Percentiles rank a stretch among this genome's conserved stretches.
Evolutionary conservation across 2,113 vertebrate genomes (phyloP).

Genomic region (Oryzias melastigma): DNA sequence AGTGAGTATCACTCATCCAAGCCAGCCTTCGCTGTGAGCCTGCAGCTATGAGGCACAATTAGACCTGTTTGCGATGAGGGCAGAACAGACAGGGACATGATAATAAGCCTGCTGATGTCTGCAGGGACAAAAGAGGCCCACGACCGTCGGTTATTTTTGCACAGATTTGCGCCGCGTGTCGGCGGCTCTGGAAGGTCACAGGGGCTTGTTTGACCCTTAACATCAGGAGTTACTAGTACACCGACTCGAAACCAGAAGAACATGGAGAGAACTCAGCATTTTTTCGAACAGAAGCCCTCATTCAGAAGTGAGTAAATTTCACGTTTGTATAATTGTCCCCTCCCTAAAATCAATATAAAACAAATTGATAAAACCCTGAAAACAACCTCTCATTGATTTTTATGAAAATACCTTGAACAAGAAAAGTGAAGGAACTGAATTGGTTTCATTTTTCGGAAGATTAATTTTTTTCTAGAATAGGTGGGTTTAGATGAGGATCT

Average conservation of each 20-base stretch:
- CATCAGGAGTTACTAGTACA: conserved; percentile 3
- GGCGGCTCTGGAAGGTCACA: conserved; percentile 28
- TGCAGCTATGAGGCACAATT: conserved; percentile 67
- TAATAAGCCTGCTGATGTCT: conserved; percentile 70
- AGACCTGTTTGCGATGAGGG: conserved; percentile 77
- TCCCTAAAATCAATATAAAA: conserved; percentile 12
- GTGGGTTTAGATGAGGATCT: conserved; percentile 8
- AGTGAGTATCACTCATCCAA: conserved; percentile 67
- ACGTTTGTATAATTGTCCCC: conserved; percentile 1
- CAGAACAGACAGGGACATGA: conserved; percentile 67
- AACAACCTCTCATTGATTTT: conserved; percentile 19
- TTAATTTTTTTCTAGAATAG: conserved; percentile 23
- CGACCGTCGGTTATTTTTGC: conserved; percentile 47
- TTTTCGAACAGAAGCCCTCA: neutral
- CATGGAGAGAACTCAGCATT: neutral
- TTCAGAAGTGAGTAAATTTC: neutral
- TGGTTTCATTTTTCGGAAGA: conserved; percentile 6
- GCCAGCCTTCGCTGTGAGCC: conserved; percentile 52
- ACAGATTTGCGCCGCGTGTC: conserved; percentile 15
- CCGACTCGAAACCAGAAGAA: neutral
- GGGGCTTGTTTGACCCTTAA: conserved; percentile 40
- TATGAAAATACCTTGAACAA: conserved; percentile 11
- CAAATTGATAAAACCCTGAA: neutral
- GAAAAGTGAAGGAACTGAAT: conserved; percentile 4
- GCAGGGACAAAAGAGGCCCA: conserved; percentile 58